phyloP scores from a whole-genome alignment of 2,113 vertebrate species.

The Sapajus apella region DNA sequence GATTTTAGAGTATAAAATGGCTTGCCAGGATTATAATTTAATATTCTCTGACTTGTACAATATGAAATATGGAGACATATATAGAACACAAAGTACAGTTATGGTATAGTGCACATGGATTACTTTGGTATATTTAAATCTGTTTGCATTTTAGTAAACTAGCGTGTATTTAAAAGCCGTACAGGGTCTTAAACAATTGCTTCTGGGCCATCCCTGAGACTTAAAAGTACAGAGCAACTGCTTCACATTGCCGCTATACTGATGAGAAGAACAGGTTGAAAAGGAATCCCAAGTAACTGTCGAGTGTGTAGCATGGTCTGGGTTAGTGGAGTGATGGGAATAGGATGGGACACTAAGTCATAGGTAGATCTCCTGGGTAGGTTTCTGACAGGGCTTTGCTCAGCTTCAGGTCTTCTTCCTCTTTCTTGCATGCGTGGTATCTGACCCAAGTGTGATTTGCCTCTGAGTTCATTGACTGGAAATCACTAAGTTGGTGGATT shows the following conservation, averaged over 20 bases:
- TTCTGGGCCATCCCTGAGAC: not conserved
- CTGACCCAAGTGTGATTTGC: not conserved
- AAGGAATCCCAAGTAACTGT: not conserved
- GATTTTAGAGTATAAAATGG: not conserved
- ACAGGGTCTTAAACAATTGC: not conserved
- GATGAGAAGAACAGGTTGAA: not conserved
- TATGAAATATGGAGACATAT: not conserved
- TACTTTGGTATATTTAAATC: conserved; percentile 12
- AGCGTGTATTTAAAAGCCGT: not conserved
- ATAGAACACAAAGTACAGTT: not conserved
- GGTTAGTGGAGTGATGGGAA: not conserved
- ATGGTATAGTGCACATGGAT: not conserved
- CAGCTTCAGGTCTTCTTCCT: not conserved
- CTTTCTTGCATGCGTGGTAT: not conserved
- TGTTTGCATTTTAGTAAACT: conserved; percentile 22
- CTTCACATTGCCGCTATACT: not conserved
- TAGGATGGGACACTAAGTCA: too few species aligned
- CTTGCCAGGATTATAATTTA: not conserved
- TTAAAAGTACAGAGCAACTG: not conserved
- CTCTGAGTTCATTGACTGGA: not conserved
- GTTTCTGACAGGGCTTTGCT: not conserved
- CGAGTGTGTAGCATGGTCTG: not conserved
- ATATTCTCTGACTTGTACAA: not conserved
- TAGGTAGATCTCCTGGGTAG: not conserved
- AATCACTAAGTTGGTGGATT: not conserved